Evolutionary conservation across 2,888 invertebrate genomes (phyloP), one percentile per base, ranked within the genome.

Genomic region (Himalopsyche kuldschensis): DNA sequence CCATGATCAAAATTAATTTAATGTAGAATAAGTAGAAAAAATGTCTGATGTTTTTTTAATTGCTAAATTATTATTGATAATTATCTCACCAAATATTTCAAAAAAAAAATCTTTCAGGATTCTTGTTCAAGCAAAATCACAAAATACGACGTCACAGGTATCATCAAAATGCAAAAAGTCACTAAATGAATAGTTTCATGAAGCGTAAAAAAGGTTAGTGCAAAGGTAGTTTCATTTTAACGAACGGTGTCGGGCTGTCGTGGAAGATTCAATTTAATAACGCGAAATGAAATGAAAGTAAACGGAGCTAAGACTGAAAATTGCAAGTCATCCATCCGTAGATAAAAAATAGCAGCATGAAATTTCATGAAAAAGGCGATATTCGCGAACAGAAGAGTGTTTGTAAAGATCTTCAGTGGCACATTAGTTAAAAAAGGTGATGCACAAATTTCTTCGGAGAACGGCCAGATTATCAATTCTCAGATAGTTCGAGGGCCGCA

Each of bases 401-500:
- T 63, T 79, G 48, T 47, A 83, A 84, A 85, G 83, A 82, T 84
- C 35, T 80, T 69, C 83, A 86, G 83, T 82, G 81, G 86, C 78
- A 79, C 82, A 85, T 85, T 84, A 83, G 80, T 85, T 85, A 83
- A 84, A 85, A 78, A n/a, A n/a, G n/a, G n/a, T n/a, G n/a, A 85
- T 82, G 86, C 84, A 84, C 83, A 84, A 82, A 86, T 84, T 83
- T 82, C 77, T 78, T 24, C 32, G 82, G n/a, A n/a, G n/a, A n/a
- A n/a, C n/a, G n/a, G n/a, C n/a, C n/a, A n/a, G n/a, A n/a, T n/a
- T n/a, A n/a, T n/a, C n/a, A n/a, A n/a, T n/a, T n/a, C n/a, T n/a
- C n/a, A n/a, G n/a, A n/a, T n/a, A n/a, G n/a, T n/a, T n/a, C n/a
- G n/a, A n/a, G n/a, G n/a, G n/a, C n/a, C n/a, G n/a, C n/a, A n/a